These are phyloP conservation scores for Acrocephalus arundinaceus DNA, from an alignment of 2,113 vertebrate genomes.

Conservation along the genomic window DNA sequence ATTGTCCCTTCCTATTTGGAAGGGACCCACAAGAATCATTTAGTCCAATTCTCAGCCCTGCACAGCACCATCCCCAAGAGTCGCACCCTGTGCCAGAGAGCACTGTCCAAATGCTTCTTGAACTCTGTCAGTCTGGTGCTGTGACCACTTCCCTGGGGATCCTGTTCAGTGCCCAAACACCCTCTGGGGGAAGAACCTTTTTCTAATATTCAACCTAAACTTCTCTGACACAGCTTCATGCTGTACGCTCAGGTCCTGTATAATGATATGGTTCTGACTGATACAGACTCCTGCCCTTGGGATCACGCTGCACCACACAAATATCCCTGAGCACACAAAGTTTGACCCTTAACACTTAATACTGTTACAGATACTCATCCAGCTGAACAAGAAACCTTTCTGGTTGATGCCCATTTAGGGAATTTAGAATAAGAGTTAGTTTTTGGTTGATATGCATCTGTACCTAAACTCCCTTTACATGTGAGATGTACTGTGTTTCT, in stretches of 20 bases:
- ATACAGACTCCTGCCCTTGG: not conserved
- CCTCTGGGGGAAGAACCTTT: not conserved
- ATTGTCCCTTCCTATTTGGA: not conserved
- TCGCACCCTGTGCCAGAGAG: not conserved
- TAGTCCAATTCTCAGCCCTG: not conserved
- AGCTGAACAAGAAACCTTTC: not conserved
- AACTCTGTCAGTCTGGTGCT: not conserved
- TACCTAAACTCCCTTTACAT: not conserved
- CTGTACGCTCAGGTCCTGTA: not conserved
- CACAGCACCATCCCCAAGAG: not conserved
- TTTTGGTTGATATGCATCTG: not conserved
- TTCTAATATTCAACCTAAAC: not conserved
- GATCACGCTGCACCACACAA: not conserved
- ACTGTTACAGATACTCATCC: not conserved
- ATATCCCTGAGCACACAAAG: accelerated
- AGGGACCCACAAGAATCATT: not conserved
- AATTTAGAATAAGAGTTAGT: not conserved
- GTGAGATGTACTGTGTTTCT: not conserved
- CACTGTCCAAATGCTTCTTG: not conserved
- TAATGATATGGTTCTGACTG: not conserved
- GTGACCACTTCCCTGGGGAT: not conserved
- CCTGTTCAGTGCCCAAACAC: not conserved
- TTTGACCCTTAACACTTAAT: not conserved
- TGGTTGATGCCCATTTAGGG: not conserved
- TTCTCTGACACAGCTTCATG: not conserved